Conservation (phyloP, 92 coral and sea anemone species). For the Porites divaricata region DNA sequence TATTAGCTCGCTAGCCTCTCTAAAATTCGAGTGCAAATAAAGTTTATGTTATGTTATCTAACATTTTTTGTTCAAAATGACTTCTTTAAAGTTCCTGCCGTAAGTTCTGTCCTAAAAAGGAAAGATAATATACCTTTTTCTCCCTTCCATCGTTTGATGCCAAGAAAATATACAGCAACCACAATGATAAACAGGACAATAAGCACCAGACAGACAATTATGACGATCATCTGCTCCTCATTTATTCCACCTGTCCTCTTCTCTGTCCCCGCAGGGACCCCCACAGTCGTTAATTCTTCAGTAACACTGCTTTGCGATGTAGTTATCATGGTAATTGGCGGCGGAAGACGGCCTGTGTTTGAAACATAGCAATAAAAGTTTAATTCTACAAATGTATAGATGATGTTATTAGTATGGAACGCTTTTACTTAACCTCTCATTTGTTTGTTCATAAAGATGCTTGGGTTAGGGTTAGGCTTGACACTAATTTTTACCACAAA, state of each 20-base stretch:
- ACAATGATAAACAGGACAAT: constrained; percentile 44
- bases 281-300: constrained; percentile 13
- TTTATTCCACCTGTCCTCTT: constrained; percentile 27
- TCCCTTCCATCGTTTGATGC: constrained; percentile 38
- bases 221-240: constrained; percentile 51
- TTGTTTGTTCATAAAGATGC: too few species aligned
- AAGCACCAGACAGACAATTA: constrained; percentile 44
- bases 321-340: constrained; percentile 45
- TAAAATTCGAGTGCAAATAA: too few species aligned
- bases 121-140: constrained; percentile 41
- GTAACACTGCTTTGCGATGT: constrained; percentile 23
- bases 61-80: background rate
- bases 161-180: constrained; percentile 50
- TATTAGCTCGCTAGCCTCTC: too few species aligned
- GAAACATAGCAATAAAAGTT: too few species aligned
- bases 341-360: constrained; percentile 35
- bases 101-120: background rate
- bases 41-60: background rate
- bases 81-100: background rate
- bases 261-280: constrained; percentile 11
- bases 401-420: too few species aligned
- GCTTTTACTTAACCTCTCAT: too few species aligned
- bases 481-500: too few species aligned
- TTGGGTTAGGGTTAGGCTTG: too few species aligned
- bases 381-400: too few species aligned